These are phyloP conservation scores for Ciconia stormi DNA, from an alignment of 2,113 vertebrate genomes.

Conservation along the genomic window DNA sequence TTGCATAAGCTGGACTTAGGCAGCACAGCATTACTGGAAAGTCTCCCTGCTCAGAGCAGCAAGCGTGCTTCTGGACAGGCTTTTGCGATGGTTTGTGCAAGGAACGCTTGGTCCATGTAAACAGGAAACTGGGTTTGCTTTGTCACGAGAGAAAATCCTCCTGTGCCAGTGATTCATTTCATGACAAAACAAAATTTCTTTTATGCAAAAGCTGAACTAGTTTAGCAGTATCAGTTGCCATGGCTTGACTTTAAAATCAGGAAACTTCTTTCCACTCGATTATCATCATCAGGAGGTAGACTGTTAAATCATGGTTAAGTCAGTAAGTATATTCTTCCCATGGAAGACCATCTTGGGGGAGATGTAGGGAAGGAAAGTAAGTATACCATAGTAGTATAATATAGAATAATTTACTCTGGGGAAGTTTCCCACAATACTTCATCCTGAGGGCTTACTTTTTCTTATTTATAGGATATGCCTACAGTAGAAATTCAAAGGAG, in stretches of 20 bases:
- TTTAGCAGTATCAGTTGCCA: not conserved
- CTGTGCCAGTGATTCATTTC: not conserved
- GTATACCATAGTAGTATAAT: not conserved
- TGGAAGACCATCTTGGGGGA: not conserved
- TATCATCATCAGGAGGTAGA: not conserved
- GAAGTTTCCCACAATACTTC: not conserved
- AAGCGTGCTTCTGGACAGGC: not conserved
- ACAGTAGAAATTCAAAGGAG: not conserved
- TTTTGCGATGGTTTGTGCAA: fast-evolving
- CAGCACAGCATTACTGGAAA: not conserved
- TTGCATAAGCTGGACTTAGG: not conserved
- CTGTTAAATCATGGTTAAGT: not conserved
- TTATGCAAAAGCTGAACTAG: not conserved
- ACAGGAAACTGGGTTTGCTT: not conserved
- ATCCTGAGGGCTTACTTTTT: not conserved
- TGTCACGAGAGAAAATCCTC: not conserved
- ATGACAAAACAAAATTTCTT: not conserved
- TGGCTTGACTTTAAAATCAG: not conserved
- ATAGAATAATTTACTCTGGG: not conserved
- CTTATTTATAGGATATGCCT: not conserved
- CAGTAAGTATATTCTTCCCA: not conserved
- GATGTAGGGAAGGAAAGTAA: not conserved
- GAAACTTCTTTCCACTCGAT: not conserved
- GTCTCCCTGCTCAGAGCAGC: not conserved
- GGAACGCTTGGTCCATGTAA: fast-evolving